Evolutionary conservation across 2,113 vertebrate genomes (phyloP).

Genomic region (Bos indicus): DNA sequence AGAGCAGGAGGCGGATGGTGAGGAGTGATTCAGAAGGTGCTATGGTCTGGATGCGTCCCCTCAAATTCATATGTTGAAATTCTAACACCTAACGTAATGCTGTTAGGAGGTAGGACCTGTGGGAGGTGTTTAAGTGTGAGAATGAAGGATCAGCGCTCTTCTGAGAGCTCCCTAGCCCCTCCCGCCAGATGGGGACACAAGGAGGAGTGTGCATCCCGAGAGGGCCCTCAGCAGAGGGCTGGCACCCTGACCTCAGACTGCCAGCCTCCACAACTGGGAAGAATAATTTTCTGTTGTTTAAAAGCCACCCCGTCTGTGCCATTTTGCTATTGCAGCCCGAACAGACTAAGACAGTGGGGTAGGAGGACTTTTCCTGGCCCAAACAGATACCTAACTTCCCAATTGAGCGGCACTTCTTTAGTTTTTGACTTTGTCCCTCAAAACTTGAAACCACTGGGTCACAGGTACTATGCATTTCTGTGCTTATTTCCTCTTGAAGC

Average conservation of each 20-base stretch:
- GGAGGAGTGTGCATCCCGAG: too few species aligned
- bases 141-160: neutral
- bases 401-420: neutral
- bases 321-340: neutral
- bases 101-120: neutral
- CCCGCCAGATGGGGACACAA: neutral
- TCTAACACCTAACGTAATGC: neutral
- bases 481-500: neutral
- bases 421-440: neutral
- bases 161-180: neutral
- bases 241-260: neutral
- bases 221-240: neutral
- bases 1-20: accelerated
- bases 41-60: neutral
- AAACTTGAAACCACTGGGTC: neutral
- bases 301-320: neutral
- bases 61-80: neutral
- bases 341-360: neutral
- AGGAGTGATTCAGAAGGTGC: neutral
- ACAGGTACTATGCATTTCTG: neutral
- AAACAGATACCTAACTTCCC: neutral
- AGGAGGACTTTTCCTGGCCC: neutral
- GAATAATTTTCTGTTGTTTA: neutral
- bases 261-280: neutral
- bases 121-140: neutral